Conservation (phyloP, 2,113 vertebrate genomes). For the Oriolus oriolus region DNA sequence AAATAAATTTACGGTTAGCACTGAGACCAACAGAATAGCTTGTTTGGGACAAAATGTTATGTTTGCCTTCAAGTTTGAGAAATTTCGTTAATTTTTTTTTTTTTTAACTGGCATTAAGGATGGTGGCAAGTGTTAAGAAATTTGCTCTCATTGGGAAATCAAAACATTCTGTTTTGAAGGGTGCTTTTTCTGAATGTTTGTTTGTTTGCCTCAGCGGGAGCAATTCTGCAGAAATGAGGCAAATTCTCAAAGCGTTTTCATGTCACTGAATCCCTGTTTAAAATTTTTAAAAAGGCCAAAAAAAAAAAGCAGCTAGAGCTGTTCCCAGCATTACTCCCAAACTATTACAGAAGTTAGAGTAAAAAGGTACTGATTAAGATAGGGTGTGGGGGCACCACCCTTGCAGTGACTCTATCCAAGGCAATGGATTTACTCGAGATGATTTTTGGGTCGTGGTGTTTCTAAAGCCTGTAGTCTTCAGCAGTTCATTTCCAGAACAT, state of each 20-base stretch:
- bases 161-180: conserved; percentile 13
- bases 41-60: background rate
- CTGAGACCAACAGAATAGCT: background rate
- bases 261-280: background rate
- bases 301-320: background rate
- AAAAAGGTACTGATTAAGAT: conserved; percentile 11
- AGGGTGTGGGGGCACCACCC: background rate
- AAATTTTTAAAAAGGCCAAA: background rate
- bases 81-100: background rate
- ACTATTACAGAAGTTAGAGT: background rate
- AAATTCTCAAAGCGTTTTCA: background rate
- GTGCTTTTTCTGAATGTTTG: background rate
- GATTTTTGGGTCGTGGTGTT: background rate
- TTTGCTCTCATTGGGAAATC: background rate
- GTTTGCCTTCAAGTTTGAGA: background rate
- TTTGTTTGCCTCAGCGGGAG: background rate
- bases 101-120: background rate
- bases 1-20: background rate
- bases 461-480: background rate
- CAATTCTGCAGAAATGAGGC: background rate
- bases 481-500: background rate
- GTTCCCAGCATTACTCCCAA: background rate
- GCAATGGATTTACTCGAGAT: background rate
- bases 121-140: background rate
- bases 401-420: background rate